phyloP scores from a whole-genome alignment of 2,797 vertebrate species.

The Argya squamiceps region DNA sequence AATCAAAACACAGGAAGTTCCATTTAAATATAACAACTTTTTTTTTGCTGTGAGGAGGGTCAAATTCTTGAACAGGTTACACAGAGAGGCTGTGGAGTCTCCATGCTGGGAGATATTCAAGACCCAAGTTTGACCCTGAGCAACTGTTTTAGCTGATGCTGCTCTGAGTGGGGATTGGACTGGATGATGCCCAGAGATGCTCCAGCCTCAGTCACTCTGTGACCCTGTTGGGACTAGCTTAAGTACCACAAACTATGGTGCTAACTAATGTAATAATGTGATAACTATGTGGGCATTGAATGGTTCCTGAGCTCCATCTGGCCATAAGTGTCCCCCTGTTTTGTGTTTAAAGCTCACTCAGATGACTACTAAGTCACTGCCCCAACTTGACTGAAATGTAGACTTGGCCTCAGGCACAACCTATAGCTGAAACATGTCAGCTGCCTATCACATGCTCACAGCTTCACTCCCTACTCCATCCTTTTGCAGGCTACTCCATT shows the following conservation, averaged over 20 bases:
- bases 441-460: neutral
- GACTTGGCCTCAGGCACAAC: neutral
- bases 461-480: neutral
- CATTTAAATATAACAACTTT: neutral
- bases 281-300: neutral
- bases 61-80: neutral
- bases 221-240: neutral
- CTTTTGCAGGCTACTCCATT: neutral
- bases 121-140: neutral
- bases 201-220: neutral
- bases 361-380: neutral
- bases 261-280: neutral
- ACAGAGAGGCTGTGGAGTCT: neutral
- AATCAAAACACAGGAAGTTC: neutral
- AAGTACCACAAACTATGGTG: neutral
- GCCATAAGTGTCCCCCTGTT: fast-evolving
- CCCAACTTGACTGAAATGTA: neutral
- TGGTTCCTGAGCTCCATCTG: neutral
- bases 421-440: neutral
- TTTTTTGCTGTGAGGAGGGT: neutral
- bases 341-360: neutral
- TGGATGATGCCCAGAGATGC: neutral
- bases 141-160: neutral
- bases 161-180: neutral
- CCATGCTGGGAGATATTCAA: neutral